Conservation (phyloP, 1,140 invertebrate species). For the Drosophila nasuta region DNA sequence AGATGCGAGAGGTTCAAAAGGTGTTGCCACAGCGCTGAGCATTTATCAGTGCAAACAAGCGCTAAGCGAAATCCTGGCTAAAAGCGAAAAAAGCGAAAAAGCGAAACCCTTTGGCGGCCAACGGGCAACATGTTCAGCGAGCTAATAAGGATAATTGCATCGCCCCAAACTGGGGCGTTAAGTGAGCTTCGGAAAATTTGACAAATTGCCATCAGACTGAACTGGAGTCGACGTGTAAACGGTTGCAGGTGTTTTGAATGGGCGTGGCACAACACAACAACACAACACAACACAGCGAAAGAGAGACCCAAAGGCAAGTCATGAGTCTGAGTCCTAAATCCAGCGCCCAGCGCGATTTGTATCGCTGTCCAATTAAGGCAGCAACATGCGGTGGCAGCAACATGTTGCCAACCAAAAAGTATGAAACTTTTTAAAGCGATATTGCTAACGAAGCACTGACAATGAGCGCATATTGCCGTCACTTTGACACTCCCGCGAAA, state of each 20-base stretch:
- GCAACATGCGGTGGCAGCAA: conserved; percentile 70
- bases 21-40: conserved; percentile 53
- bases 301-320: conserved; percentile 14
- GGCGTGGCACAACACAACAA: conserved; percentile 55
- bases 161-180: conserved; percentile 61
- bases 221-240: conserved; percentile 73
- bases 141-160: conserved; percentile 80
- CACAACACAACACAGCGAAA: conserved; percentile 16
- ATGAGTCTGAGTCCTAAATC: neutral
- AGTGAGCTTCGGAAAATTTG: conserved; percentile 67
- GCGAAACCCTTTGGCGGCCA: conserved; percentile 50
- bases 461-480: conserved; percentile 71
- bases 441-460: conserved; percentile 82
- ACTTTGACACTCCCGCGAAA: conserved; percentile 78
- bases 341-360: conserved; percentile 62
- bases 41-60: conserved; percentile 83
- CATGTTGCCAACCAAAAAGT: conserved; percentile 56
- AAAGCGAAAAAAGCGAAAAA: conserved; percentile 6
- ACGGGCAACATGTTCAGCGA: conserved; percentile 55
- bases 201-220: conserved; percentile 74
- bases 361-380: conserved; percentile 80
- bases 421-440: conserved; percentile 30
- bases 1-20: conserved; percentile 37
- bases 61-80: conserved; percentile 34
- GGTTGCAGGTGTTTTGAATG: conserved; percentile 78